Percentiles rank a stretch among this genome's conserved stretches.
Conservation (phyloP, 2,888 invertebrate species). For the Andrena camellia region DNA sequence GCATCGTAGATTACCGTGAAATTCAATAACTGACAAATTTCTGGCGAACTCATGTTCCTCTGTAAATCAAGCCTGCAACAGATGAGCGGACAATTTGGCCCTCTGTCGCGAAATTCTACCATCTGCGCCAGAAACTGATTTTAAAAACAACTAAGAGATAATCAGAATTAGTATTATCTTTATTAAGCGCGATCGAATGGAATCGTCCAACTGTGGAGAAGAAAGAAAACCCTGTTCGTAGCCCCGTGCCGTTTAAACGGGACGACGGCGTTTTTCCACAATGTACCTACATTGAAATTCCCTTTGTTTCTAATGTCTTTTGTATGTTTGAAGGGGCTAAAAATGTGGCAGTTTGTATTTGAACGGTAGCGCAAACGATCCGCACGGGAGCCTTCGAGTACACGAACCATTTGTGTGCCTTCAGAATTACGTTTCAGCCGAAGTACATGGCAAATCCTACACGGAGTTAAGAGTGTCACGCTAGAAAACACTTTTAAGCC, state of each 20-base stretch:
- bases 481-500: slow-evolving; percentile 43
- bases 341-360: neutral
- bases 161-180: no score
- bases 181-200: no score
- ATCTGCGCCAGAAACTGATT: no score
- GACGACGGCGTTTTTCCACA: no score
- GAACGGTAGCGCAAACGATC: slow-evolving; percentile 8
- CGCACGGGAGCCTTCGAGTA: neutral
- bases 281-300: no score
- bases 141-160: no score
- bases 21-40: slow-evolving; percentile 25
- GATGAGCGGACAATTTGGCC: no score
- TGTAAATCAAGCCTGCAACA: slow-evolving; percentile 23
- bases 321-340: slow-evolving; percentile 22
- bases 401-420: neutral
- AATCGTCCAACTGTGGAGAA: no score
- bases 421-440: slow-evolving; percentile 2
- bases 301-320: neutral
- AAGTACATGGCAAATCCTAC: slow-evolving; percentile 16
- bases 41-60: neutral
- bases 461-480: slow-evolving; percentile 31
- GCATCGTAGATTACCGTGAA: slow-evolving; percentile 39
- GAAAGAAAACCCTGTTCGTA: no score
- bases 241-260: no score
- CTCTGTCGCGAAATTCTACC: no score